A percentile compares a stretch with the other conserved stretches of the same genome.
phyloP scores from a whole-genome alignment of 2,797 vertebrate genomes.

The Sebastiscus albofasciatus region DNA sequence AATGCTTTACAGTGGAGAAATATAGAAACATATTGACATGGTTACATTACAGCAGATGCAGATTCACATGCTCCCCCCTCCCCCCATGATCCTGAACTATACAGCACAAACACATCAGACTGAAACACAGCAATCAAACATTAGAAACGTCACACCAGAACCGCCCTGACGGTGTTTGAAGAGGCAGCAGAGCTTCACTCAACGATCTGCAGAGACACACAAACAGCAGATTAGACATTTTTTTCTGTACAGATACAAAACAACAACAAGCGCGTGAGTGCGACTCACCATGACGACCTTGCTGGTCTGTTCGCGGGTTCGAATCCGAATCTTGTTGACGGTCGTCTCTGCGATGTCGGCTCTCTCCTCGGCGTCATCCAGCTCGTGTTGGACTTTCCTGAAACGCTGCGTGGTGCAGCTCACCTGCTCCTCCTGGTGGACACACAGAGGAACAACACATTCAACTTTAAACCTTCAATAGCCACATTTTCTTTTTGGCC shows the following conservation, averaged over 20 bases:
- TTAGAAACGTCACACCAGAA: background rate
- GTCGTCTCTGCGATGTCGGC: slow-evolving; percentile 91
- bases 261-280: fast-evolving
- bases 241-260: too few relatives aligned
- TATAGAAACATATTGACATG: background rate
- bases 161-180: background rate
- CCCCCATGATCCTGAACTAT: background rate
- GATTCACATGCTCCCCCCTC: background rate
- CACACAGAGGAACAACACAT: background rate
- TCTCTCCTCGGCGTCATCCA: slow-evolving; percentile 92
- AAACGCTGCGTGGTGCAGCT: slow-evolving; percentile 87
- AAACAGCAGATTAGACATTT: background rate
- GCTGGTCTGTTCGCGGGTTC: slow-evolving; percentile 76
- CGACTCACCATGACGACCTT: slow-evolving; percentile 64
- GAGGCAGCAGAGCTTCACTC: slow-evolving; percentile 43
- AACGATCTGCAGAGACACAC: slow-evolving; percentile 48
- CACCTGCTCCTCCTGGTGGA: slow-evolving; percentile 90
- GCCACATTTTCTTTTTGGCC: background rate
- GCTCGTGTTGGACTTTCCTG: slow-evolving; percentile 90
- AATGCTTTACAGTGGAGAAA: background rate
- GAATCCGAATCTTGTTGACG: slow-evolving; percentile 90
- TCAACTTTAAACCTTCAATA: background rate
- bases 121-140: slow-evolving; percentile 9
- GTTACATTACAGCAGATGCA: background rate
- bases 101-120: background rate